phyloP scores from a whole-genome alignment of 2,113 vertebrate genomes.

The Podilymbus podiceps region DNA sequence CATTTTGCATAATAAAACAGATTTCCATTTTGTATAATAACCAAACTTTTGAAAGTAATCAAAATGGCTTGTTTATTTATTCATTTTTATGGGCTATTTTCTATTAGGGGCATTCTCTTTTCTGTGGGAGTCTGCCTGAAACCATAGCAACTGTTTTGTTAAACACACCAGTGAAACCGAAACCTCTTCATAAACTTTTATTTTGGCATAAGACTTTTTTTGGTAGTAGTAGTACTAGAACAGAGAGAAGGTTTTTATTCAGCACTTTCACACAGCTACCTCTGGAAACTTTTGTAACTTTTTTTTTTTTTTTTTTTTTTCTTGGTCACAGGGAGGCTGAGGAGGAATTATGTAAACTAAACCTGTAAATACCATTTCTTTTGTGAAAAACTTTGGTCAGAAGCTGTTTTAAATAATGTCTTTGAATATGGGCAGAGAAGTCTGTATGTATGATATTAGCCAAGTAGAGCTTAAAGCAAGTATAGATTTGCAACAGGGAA shows the following conservation, averaged over 20 bases:
- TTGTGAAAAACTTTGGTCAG: background rate
- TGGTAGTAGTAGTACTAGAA: background rate
- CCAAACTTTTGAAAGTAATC: background rate
- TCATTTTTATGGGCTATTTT: background rate
- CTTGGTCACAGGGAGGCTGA: background rate
- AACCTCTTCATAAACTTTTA: background rate
- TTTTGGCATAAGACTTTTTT: background rate
- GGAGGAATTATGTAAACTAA: background rate
- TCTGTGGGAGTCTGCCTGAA: background rate
- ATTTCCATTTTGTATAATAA: background rate
- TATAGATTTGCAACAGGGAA: background rate
- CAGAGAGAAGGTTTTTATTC: background rate
- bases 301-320: background rate
- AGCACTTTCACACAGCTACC: background rate
- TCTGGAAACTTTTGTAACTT: background rate
- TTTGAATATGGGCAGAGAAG: background rate
- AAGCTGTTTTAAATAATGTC: background rate
- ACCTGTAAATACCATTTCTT: background rate
- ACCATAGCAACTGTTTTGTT: background rate
- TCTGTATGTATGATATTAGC: background rate
- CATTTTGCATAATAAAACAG: background rate
- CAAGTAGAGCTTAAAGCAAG: background rate
- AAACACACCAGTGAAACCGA: background rate
- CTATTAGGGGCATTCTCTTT: background rate
- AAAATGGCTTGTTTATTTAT: background rate